These are phyloP conservation scores for Drosophila mayri DNA, from an alignment of 1,140 invertebrate genomes.

Conservation along the genomic window DNA sequence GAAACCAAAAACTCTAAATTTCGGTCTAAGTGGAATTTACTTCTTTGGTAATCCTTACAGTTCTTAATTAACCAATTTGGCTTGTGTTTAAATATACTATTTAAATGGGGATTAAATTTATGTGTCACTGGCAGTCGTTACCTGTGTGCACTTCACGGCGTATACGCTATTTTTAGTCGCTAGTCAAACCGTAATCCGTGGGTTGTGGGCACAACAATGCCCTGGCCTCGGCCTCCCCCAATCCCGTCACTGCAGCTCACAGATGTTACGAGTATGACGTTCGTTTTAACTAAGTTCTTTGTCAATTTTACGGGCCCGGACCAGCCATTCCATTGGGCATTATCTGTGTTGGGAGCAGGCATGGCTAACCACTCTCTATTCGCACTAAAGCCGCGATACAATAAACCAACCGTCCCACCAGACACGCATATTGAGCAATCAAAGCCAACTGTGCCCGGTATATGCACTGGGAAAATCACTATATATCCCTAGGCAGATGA, in stretches of 20 bases:
- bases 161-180: slow-evolving; percentile 9
- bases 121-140: not conserved
- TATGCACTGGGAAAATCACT: slow-evolving; percentile 1
- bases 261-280: slow-evolving; percentile 39
- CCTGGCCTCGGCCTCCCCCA: not conserved
- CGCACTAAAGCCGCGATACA: slow-evolving; percentile 72
- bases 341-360: slow-evolving; percentile 31
- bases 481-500: not conserved
- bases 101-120: not conserved
- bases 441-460: slow-evolving; percentile 72
- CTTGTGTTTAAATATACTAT: not conserved
- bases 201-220: slow-evolving; percentile 12
- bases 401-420: slow-evolving; percentile 66
- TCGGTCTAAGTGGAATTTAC: not conserved
- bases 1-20: too few species aligned
- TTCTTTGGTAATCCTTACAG: not conserved
- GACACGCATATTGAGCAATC: slow-evolving; percentile 78
- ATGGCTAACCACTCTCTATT: slow-evolving; percentile 54
- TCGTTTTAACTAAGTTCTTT: slow-evolving; percentile 74
- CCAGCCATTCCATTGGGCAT: slow-evolving; percentile 47
- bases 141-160: not conserved
- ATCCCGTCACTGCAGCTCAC: slow-evolving; percentile 10
- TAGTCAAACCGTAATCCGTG: slow-evolving; percentile 27
- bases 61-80: not conserved
- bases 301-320: slow-evolving; percentile 58